These are phyloP conservation scores for Miltochrista miniata DNA, from an alignment of 2,888 invertebrate genomes.

Conservation along the genomic window DNA sequence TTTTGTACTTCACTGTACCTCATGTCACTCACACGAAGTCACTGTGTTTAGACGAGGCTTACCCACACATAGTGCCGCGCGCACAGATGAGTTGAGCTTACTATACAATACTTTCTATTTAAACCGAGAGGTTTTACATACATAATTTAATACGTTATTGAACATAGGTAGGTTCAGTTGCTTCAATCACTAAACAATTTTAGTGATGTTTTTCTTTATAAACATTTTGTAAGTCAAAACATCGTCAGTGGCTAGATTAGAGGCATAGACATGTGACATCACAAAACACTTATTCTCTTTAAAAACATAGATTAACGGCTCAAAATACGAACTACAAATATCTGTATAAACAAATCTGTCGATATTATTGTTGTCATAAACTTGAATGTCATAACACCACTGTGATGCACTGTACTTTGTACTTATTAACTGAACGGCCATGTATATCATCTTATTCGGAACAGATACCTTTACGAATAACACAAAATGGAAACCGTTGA, in stretches of 20 bases:
- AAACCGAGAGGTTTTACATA: too few relatives aligned
- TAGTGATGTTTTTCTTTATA: conserved; percentile 12
- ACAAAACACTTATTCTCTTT: conserved; percentile 43
- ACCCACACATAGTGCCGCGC: too few relatives aligned
- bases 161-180: too few relatives aligned
- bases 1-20: too few relatives aligned
- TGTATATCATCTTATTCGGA: conserved; percentile 40
- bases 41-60: too few relatives aligned
- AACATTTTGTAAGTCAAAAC: conserved; percentile 24
- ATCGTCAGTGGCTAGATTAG: conserved; percentile 21
- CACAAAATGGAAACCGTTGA: conserved; percentile 55
- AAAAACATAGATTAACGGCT: conserved; percentile 42
- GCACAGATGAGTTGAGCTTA: too few relatives aligned
- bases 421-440: conserved; percentile 58
- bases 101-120: too few relatives aligned
- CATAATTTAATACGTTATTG: too few relatives aligned
- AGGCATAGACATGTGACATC: conserved; percentile 39
- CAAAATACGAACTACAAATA: conserved; percentile 45
- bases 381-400: conserved; percentile 65
- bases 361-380: conserved; percentile 61
- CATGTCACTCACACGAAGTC: too few relatives aligned
- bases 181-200: too few relatives aligned
- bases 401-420: conserved; percentile 55
- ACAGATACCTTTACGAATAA: conserved; percentile 50
- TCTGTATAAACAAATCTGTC: conserved; percentile 49